These are phyloP conservation scores for Phalloptychus januarius DNA, from an alignment of 2,797 vertebrate genomes.

Conservation along the genomic window DNA sequence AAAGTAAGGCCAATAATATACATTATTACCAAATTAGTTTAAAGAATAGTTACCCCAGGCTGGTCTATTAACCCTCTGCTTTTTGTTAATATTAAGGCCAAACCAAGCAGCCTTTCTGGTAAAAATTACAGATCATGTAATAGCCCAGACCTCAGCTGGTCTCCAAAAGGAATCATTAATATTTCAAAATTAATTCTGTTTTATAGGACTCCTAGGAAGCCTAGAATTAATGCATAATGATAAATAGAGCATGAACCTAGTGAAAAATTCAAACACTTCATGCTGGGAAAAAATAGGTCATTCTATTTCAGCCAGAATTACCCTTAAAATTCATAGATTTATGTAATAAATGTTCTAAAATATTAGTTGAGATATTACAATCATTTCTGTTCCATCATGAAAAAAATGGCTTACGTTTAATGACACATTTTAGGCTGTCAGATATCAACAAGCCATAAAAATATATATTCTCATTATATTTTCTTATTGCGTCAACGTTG, in stretches of 20 bases:
- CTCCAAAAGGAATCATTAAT: constrained; percentile 36
- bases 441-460: too few species aligned
- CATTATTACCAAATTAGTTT: constrained; percentile 1
- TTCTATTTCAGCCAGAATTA: not conserved
- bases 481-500: not conserved
- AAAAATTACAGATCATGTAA: constrained; percentile 4
- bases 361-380: not conserved
- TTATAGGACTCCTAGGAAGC: constrained; percentile 22
- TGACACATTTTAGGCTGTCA: not conserved
- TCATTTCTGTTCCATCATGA: not conserved
- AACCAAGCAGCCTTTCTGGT: constrained; percentile 1
- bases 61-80: not conserved
- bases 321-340: not conserved
- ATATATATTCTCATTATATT: not conserved
- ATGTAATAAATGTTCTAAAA: not conserved
- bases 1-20: not conserved
- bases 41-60: not conserved
- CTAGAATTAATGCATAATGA: constrained; percentile 12
- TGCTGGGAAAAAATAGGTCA: not conserved
- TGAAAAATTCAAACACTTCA: constrained; percentile 1
- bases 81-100: constrained; percentile 10
- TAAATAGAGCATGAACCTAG: not conserved
- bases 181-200: constrained; percentile 38
- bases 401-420: not conserved
- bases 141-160: not conserved